Conservation (phyloP, 2,113 vertebrate genomes). For the Pholis gunnellus region DNA sequence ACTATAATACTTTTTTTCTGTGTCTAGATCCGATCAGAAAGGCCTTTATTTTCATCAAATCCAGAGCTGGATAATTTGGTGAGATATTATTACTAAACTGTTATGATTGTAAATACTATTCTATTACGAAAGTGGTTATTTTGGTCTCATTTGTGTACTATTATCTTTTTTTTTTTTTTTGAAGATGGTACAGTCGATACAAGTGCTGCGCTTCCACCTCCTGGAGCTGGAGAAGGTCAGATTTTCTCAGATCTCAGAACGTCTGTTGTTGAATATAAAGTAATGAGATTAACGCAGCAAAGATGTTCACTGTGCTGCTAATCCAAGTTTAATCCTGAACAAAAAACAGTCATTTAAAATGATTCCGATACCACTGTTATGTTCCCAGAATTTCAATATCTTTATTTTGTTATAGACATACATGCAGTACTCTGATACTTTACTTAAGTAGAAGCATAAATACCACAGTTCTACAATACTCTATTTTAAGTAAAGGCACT, state of each 20-base stretch:
- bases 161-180: neutral
- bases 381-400: neutral
- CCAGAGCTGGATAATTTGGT: slow-evolving; percentile 80
- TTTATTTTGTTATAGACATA: neutral
- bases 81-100: slow-evolving; percentile 11
- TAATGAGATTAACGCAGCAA: too few species aligned
- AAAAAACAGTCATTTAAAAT: neutral
- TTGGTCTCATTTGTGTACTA: neutral
- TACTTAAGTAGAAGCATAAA: neutral
- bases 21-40: slow-evolving; percentile 75
- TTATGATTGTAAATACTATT: neutral
- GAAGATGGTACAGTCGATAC: slow-evolving; percentile 98
- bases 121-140: neutral
- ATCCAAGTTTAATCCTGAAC: neutral
- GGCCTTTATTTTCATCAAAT: slow-evolving; percentile 73
- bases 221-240: slow-evolving; percentile 96
- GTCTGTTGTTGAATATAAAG: neutral
- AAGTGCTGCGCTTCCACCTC: slow-evolving; percentile 98
- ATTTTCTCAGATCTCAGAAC: neutral
- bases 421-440: neutral
- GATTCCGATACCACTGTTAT: neutral
- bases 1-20: neutral
- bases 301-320: too few species aligned
- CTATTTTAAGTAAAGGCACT: neutral
- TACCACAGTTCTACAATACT: neutral